A percentile compares a stretch with the other conserved stretches of the same genome.
phyloP scores from a whole-genome alignment of 2,888 invertebrate species.

The Atethmia centrago region DNA sequence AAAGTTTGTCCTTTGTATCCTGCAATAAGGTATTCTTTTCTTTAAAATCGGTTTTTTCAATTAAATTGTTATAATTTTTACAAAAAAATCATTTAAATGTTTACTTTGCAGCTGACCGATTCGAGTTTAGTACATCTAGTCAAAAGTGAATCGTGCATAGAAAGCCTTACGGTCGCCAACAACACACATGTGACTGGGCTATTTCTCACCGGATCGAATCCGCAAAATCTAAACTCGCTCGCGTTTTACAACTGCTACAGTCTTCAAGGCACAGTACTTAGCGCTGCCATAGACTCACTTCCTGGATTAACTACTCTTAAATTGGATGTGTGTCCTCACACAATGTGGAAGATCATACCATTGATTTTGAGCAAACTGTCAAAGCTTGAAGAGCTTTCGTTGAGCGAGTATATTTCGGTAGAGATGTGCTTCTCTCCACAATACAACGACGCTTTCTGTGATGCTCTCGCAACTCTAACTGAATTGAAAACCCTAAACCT shows the following conservation, averaged over 20 bases:
- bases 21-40: constrained; percentile 83
- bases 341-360: constrained; percentile 85
- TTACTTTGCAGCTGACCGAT: constrained; percentile 82
- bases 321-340: constrained; percentile 80
- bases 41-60: background rate
- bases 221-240: constrained; percentile 76
- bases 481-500: constrained; percentile 86
- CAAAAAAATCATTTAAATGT: background rate
- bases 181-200: constrained; percentile 86
- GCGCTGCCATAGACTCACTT: constrained; percentile 78
- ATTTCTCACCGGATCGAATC: constrained; percentile 80
- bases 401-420: constrained; percentile 81
- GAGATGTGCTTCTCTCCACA: constrained; percentile 70
- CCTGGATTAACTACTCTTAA: constrained; percentile 79
- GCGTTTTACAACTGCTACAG: constrained; percentile 86
- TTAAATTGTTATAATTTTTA: background rate
- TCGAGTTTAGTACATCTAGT: constrained; percentile 83
- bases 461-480: constrained; percentile 80
- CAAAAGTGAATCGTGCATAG: constrained; percentile 80
- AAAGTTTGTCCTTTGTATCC: constrained; percentile 84
- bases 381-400: constrained; percentile 80
- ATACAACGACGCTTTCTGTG: constrained; percentile 79
- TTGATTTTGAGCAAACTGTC: constrained; percentile 81
- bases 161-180: constrained; percentile 80
- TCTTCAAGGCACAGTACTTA: constrained; percentile 83